Evolutionary conservation across 2,113 vertebrate genomes (phyloP).

Genomic region (Salvelinus alpinus): DNA sequence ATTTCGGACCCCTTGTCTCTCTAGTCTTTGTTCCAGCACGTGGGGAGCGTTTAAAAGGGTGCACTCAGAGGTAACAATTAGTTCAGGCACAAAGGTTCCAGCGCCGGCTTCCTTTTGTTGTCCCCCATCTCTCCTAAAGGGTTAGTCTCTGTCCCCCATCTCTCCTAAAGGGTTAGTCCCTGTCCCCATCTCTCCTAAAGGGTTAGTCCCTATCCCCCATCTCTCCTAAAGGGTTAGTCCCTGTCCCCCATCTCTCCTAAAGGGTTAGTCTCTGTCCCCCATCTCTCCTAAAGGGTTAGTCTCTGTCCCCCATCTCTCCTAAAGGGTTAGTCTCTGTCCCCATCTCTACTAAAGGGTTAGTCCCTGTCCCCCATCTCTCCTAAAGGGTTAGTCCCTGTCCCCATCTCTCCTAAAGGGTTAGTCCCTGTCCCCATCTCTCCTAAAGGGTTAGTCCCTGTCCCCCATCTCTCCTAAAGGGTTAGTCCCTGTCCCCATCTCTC

Average conservation of each 20-base stretch:
- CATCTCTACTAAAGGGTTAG: no score
- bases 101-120: constrained; percentile 11
- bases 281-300: neutral
- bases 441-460: no score
- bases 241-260: no score
- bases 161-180: no score
- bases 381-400: neutral
- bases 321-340: no score
- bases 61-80: constrained; percentile 30
- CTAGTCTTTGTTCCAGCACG: neutral
- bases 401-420: neutral
- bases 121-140: neutral
- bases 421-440: no score
- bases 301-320: no score
- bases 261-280: no score
- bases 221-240: neutral
- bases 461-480: no score
- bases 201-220: neutral
- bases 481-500: no score
- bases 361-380: no score
- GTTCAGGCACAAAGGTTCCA: constrained; percentile 9
- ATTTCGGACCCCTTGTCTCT: constrained; percentile 1
- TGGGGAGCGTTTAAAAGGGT: constrained; percentile 13
- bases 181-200: neutral
- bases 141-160: neutral